phyloP scores from a whole-genome alignment of 2,888 invertebrate genomes.

The Thera britannica region DNA sequence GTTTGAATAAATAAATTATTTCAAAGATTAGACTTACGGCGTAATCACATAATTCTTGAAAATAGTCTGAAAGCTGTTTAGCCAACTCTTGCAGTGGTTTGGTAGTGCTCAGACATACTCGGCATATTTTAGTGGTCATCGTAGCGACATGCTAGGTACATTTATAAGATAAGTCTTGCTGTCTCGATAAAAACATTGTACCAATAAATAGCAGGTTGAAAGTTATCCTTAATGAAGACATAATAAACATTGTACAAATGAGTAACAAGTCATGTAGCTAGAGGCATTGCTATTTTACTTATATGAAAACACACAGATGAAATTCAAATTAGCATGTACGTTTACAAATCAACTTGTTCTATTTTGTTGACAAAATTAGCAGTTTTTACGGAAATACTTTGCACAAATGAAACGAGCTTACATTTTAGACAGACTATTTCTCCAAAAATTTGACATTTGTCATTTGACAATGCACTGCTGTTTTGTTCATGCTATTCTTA shows the following conservation, averaged over 20 bases:
- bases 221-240: background rate
- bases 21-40: slow-evolving; percentile 4
- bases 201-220: background rate
- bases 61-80: slow-evolving; percentile 17
- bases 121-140: slow-evolving; percentile 15
- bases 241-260: background rate
- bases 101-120: slow-evolving; percentile 12
- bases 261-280: background rate
- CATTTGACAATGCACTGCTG: too few relatives aligned
- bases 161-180: background rate
- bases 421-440: too few relatives aligned
- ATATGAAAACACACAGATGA: background rate
- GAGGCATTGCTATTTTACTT: too few relatives aligned
- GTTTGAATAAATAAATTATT: background rate
- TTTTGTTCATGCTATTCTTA: too few relatives aligned
- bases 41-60: slow-evolving; percentile 22
- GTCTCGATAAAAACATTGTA: background rate
- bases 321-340: too few relatives aligned
- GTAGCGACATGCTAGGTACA: background rate
- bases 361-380: background rate
- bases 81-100: slow-evolving; percentile 15
- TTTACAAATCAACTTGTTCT: background rate
- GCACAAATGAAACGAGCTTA: too few relatives aligned
- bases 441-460: too few relatives aligned
- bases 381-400: too few relatives aligned